Evolutionary conservation across 2,113 vertebrate genomes (phyloP).

Genomic region (Coreoperca whiteheadi): DNA sequence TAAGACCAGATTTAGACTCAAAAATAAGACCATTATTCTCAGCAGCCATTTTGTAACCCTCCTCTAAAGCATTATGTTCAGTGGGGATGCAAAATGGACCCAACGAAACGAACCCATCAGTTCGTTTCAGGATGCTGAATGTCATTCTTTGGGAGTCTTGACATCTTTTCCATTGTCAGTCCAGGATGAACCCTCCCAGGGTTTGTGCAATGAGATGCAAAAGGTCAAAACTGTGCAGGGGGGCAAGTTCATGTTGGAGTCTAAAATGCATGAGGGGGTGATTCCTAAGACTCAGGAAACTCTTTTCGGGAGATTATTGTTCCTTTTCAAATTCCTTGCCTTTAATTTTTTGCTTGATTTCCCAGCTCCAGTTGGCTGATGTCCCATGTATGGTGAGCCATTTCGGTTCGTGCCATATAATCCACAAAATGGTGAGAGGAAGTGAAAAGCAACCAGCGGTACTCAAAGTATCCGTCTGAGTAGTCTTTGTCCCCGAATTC

Average conservation of each 20-base stretch:
- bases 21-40: not conserved
- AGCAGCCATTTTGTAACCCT: not conserved
- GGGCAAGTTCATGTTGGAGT: not conserved
- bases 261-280: not conserved
- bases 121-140: not conserved
- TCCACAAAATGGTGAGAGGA: slow-evolving; percentile 7
- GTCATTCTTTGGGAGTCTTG: not conserved
- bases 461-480: not conserved
- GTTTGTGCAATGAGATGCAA: slow-evolving; percentile 42
- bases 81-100: not conserved
- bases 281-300: not conserved
- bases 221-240: slow-evolving; percentile 32
- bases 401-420: not conserved
- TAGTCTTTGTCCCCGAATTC: not conserved
- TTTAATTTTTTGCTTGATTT: not conserved
- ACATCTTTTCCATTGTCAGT: not conserved
- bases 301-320: not conserved
- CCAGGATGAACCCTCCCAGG: not conserved
- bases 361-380: not conserved
- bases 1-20: not conserved
- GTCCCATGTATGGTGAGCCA: not conserved
- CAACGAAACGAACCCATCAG: not conserved
- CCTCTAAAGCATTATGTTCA: not conserved
- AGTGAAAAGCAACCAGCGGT: slow-evolving; percentile 12
- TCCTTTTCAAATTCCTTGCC: not conserved